These are phyloP conservation scores for Sorex araneus DNA, from an alignment of 2,113 vertebrate genomes.

Conservation along the genomic window DNA sequence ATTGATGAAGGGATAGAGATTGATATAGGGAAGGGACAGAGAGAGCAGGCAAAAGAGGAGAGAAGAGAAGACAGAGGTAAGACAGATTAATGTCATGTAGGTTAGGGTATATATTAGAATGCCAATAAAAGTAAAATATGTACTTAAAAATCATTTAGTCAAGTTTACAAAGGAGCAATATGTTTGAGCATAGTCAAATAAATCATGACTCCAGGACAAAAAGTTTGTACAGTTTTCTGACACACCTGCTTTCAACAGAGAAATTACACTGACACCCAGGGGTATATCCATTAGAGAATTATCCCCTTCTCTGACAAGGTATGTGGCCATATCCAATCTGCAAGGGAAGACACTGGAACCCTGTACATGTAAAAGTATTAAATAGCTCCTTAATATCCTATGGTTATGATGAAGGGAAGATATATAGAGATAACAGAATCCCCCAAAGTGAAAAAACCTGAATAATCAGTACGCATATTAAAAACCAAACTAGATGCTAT, in stretches of 20 bases:
- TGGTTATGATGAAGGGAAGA: background rate
- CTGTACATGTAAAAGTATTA: background rate
- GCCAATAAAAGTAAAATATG: slow-evolving; percentile 68
- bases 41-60: background rate
- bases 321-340: background rate
- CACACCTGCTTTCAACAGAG: slow-evolving; percentile 40
- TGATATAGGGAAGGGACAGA: background rate
- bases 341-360: background rate
- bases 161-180: slow-evolving; percentile 70
- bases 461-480: no score
- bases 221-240: slow-evolving; percentile 47
- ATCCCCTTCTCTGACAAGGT: background rate
- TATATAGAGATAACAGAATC: background rate
- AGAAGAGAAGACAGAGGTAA: background rate
- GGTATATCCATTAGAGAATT: background rate
- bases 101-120: slow-evolving; percentile 2
- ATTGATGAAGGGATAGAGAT: background rate
- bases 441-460: no score
- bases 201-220: slow-evolving; percentile 58
- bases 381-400: background rate
- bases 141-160: slow-evolving; percentile 62
- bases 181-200: slow-evolving; percentile 60
- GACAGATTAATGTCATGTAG: slow-evolving; percentile 9
- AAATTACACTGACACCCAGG: background rate
- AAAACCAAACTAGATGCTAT: no score